Evolutionary conservation across 2,797 vertebrate species (phyloP), one percentile per base, ranked within the genome.

Genomic region (Anabacerthia variegaticeps): DNA sequence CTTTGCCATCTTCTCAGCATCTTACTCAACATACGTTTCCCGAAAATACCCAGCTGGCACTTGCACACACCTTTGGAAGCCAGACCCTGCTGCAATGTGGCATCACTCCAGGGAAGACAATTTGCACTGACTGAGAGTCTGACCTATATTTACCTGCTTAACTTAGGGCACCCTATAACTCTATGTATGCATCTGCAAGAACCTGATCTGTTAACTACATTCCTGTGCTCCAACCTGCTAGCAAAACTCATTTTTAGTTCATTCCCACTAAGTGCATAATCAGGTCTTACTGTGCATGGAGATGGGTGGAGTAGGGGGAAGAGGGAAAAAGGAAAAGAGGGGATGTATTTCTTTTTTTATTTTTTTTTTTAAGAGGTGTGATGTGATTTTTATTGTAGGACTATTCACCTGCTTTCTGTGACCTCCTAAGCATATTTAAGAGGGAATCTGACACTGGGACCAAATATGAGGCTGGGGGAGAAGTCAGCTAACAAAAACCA

Each of bases 351-450:
- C 14, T 39, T 92, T 76, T 86, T 63, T 23, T 3, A 8, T 5
- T 67, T 61, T 79, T 74, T 79, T 78, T 95, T 96, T 95, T 43
- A 96, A 95, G 96, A 97, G 93, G 96, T 96, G 95, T 80, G 92
- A 96, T 84, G 83, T 97, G 96, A 97, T 97, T 96, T 97, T 95
- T 96, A 96, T 95, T 92, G 92, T 92, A 97, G 77, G 88, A 92
- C 86, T 96, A 93, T 89, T 96, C 96, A 95, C 95, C 95, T 96
- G 94, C 94, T 95, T 93, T 93, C 80, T 93, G 59, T 95, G 92
- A 96, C 92, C 95, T 94, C 77, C 94, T 92, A 88, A 89, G 54
- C 80, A 69, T 52, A 92, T 89, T 96, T 95, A 87, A 95, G 93
- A 94, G 88, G 94, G 88, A 97, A 95, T 89, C 86, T 92, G 94